Conservation (phyloP, 2,888 invertebrate species). For the Drosophila lacicola region DNA sequence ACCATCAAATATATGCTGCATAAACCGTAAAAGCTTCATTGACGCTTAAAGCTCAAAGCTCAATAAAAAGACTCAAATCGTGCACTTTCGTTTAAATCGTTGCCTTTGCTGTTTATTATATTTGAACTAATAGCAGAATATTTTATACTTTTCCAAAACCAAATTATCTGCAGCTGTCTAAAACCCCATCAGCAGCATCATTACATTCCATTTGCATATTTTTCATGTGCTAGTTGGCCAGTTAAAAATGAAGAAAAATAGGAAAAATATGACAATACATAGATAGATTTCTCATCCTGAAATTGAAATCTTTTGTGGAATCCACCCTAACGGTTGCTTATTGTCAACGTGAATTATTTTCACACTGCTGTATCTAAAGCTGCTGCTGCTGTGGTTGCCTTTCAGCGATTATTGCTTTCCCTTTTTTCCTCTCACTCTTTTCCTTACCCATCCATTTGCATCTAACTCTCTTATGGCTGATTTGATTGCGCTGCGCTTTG, state of each 20-base stretch:
- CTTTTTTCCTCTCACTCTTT: background rate
- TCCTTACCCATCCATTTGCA: constrained; percentile 14
- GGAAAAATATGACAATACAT: constrained; percentile 2
- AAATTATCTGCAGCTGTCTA: constrained; percentile 11
- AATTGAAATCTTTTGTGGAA: constrained; percentile 47
- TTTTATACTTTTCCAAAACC: constrained; percentile 10
- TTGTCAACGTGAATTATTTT: constrained; percentile 72
- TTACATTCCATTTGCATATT: constrained; percentile 38
- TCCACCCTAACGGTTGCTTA: constrained; percentile 25
- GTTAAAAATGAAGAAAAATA: constrained; percentile 8
- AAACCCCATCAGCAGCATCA: constrained; percentile 20
- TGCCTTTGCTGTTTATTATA: background rate
- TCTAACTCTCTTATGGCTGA: constrained; percentile 50
- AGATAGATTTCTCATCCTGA: constrained; percentile 1
- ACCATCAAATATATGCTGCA: too few relatives aligned
- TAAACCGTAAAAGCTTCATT: too few relatives aligned
- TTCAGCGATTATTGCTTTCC: constrained; percentile 14
- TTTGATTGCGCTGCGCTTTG: constrained; percentile 72
- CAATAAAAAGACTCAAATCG: too few relatives aligned
- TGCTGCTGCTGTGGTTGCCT: constrained; percentile 25
- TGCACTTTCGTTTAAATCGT: background rate
- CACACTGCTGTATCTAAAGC: constrained; percentile 59
- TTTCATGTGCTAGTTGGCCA: constrained; percentile 30
- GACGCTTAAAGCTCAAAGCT: too few relatives aligned
- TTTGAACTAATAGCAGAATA: background rate